These are phyloP conservation scores for Sialia sialis DNA, from an alignment of 2,113 vertebrate species.

Conservation along the genomic window DNA sequence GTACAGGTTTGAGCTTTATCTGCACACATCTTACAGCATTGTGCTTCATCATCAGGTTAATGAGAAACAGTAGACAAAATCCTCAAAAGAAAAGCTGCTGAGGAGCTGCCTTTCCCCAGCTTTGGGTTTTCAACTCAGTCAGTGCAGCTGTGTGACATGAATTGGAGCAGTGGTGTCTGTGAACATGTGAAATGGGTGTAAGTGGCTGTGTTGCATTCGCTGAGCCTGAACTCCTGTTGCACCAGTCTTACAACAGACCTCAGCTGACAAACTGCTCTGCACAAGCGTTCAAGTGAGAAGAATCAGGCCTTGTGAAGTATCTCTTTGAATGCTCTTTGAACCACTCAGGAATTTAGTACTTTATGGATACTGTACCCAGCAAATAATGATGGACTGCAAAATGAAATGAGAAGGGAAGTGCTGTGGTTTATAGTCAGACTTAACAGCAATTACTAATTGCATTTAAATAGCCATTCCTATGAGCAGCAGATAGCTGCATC, in stretches of 20 bases:
- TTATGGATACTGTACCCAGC: background rate
- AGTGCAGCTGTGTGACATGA: background rate
- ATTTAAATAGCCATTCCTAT: constrained; percentile 5
- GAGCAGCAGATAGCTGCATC: background rate
- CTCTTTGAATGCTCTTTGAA: background rate
- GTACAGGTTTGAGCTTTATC: background rate
- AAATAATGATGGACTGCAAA: constrained; percentile 29
- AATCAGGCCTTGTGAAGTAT: background rate
- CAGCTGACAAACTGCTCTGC: background rate
- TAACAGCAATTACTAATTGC: constrained; percentile 47
- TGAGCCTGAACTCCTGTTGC: background rate
- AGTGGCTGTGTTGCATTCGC: background rate
- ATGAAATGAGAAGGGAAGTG: background rate
- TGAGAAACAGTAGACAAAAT: background rate
- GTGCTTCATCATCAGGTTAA: background rate
- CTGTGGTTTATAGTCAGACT: constrained; percentile 1
- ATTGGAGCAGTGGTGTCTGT: background rate
- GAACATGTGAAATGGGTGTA: background rate
- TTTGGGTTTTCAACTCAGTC: background rate
- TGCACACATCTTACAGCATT: background rate
- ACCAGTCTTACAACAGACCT: background rate
- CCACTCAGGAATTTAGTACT: background rate
- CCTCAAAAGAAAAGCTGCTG: background rate
- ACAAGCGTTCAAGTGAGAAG: background rate
- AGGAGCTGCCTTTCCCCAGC: background rate